Base-by-base conservation (phyloP, 2,888 invertebrate genomes). In the Platycheirus rosarum region DNA sequence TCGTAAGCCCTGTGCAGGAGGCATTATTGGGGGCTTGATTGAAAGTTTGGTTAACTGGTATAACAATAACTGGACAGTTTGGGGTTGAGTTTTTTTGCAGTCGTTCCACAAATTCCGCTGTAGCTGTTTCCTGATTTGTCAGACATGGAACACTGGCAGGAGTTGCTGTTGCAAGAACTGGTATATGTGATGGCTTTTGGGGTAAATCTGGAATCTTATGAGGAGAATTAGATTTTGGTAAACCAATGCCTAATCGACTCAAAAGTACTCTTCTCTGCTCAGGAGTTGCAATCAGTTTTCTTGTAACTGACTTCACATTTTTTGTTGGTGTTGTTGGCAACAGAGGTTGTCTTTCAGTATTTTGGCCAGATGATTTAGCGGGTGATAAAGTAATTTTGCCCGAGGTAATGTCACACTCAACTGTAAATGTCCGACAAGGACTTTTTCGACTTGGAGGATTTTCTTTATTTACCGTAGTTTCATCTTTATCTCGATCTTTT, bases 1-100 rank as follows among this genome's bases (percentile, higher is more conserved):
- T 7, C 2, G 8, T 8, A 32, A 7, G 6, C 6, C 8, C 14
- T 35, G 35, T 11, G 16, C 11, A 14, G 7, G 18, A n/a, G n/a
- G 1, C 7, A 9, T 26, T 32, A 0, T 0, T 8, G 13, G 80
- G 66, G 1, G 42, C 60, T 49, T 80, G 80, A n/a, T 80, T 80
- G 9, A 80, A 76, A 0, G 70, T 80, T 18, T 76, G 75, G 23
- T 76, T 80, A 1, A 80, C 69, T 23, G 79, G 79, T 20, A 80
- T 80, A 0, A 80, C 76, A 66, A 80, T 71, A 11, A 80, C 35
- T 16, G 80, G 76, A 16, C 26, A 70, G 16, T 66, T 70, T 8
- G 70, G 53, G 1, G 46, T 16, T 1, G 35, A n/a, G 7, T 40
- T 62, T 26, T 69, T 71, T 16, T 76, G 80, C 3, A 75, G 29